Evolutionary conservation across 2,797 vertebrate genomes (phyloP), one percentile per base, ranked within the genome.

Genomic region (Vultur gryphus): DNA sequence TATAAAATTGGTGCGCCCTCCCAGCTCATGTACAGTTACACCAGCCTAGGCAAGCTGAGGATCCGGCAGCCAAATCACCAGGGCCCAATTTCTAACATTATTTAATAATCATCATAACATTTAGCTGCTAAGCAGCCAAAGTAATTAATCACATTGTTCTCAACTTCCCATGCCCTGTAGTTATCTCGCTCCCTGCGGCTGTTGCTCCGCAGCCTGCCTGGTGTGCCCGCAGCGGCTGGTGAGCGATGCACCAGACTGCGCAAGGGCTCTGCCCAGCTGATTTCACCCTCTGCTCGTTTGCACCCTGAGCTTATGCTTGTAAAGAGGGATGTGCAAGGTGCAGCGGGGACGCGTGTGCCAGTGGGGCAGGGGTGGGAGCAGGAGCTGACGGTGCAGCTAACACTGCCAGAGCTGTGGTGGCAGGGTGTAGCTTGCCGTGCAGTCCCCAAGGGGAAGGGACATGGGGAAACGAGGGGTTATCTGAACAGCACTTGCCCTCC

Each of bases 181-280:
- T 37, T 52, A 54, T 29, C n/a, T 57, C 0, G 0, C 25, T 78
- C 10, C 10, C 2, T 2, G 23, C 1, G 6, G 54, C 15, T 19
- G 2, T 2, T 21, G 5, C 8, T 62, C 25, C 1, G 1, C 48
- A 57, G 35, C 17, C 51, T 1, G 2, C 17, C 66, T 11, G 7
- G 11, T 24, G 43, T 29, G 35, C 29, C 33, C 2, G 0, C n/a
- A 43, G 70, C 1, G 3, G 26, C 28, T 48, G 49, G 21, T 10
- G 23, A 84, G 16, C 0, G 2, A 46, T 25, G 35, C 4, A 4
- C 29, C 55, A 17, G n/a, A 2, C 9, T 1, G 0, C 0, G 0
- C 9, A 43, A 18, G 43, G 2, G 18, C 17, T 59, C 44, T 84
- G 69, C 10, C 29, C 14, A 11, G 17, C 17, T 33, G 29, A 19